Base-by-base conservation (phyloP, 1,140 invertebrate genomes). In the Eumeta japonica region DNA sequence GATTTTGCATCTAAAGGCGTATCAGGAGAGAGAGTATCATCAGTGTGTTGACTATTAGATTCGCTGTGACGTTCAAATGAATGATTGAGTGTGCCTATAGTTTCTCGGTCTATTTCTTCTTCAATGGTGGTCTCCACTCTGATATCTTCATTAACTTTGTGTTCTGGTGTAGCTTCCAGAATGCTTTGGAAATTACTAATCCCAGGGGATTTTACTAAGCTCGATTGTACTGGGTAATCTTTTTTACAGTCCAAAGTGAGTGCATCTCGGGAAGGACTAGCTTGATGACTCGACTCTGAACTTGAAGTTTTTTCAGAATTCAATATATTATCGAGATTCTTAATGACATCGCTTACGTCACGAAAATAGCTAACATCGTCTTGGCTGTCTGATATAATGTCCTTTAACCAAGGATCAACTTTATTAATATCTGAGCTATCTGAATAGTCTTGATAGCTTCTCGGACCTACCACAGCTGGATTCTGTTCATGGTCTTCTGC, bases 301-400 rank as follows among this genome's bases (percentile, higher is more conserved):
- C 79, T 81, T 3, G 79, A 81, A 3, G 78, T 80, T 44, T 81
- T 81, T 45, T 83, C 81, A 4, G 78, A 75, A 30, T 81, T 82
- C 12, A 84, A 56, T 46, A 81, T 81, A 50, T 81, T 81, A 62
- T 84, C 82, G 30, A 83, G 66, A 62, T 82, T 80, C 57, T 79
- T 79, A 17, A 84, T 83, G n/a, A 82, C 81, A 48, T 83, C 79
- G 20, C 79, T 82, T 28, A 83, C 79, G 39, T 81, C 79, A 53
- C 72, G 75, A 19, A 80, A 80, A 46, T 82, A 82, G 31, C 73
- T 78, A 40, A 78, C 76, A 38, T 78, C 78, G 39, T 79, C 78
- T 13, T 73, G 68, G 20, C 72, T 74, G 16, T 59, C 72, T 0
- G 74, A 75, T 14, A 79, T 78, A 12, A 79, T 75, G 30, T 80